Conservation (phyloP, 2,113 vertebrate genomes). For the Hydrolagus affinis region DNA sequence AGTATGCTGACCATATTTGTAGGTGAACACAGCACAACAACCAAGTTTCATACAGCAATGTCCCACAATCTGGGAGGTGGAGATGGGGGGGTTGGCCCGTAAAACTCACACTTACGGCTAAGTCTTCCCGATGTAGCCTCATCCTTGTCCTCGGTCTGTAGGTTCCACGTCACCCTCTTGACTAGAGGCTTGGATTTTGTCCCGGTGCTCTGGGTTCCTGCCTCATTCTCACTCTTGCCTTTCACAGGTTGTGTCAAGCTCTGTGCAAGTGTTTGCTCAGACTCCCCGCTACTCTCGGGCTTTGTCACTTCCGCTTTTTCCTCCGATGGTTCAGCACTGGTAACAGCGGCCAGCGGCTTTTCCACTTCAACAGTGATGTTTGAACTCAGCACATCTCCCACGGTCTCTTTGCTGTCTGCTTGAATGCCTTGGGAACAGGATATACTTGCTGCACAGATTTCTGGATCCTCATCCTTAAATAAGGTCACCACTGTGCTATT, state of each 20-base stretch:
- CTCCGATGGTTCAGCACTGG: not conserved
- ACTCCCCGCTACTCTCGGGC: not conserved
- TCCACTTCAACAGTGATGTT: conserved; percentile 42
- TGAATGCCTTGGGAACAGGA: not conserved
- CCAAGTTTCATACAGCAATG: too few relatives aligned
- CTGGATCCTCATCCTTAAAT: not conserved
- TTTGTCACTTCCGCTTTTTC: not conserved
- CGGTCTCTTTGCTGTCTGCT: not conserved
- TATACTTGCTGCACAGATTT: not conserved
- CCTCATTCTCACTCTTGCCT: conserved; percentile 43
- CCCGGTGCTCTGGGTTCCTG: conserved; percentile 34
- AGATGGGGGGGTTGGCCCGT: too few relatives aligned
- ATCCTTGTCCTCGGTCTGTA: conserved; percentile 62
- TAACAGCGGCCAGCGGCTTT: conserved; percentile 23
- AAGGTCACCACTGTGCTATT: not conserved
- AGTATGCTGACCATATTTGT: too few relatives aligned
- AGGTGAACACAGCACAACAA: too few relatives aligned
- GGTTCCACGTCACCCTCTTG: conserved; percentile 94
- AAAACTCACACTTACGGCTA: conserved; percentile 59
- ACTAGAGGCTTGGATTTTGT: conserved; percentile 67
- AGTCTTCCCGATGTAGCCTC: conserved; percentile 51
- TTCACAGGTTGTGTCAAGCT: conserved; percentile 37
- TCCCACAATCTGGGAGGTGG: too few relatives aligned
- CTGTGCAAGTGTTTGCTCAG: conserved; percentile 39
- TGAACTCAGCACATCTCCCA: conserved; percentile 49